Base-by-base conservation (phyloP, 1,140 invertebrate genomes). In the Mizuhopecten yessoensis region DNA sequence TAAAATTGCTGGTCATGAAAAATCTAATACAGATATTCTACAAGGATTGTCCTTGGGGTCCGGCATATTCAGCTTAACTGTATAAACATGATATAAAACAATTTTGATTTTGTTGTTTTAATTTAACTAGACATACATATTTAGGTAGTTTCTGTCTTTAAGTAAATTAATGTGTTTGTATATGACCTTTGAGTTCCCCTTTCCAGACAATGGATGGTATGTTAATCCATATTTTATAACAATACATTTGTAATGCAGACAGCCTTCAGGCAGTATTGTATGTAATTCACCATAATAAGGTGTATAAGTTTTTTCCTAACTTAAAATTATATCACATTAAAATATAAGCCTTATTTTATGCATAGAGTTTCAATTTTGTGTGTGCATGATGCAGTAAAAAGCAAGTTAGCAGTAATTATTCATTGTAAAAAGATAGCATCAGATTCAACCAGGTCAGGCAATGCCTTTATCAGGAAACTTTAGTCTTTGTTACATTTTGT, bases 381-480 rank as follows among this genome's bases (percentile, higher is more conserved):
- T 29, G 23, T 29, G 29, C 57, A 3, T n/a, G 0, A 29, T 29
- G 20, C 23, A 75, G 57, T 75, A 29, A 75, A 23, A 0, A 75
- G n/a, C 2, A n/a, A 75, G 29, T 75, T 75, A n/a, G n/a, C n/a
- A n/a, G n/a, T n/a, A n/a, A 75, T 75, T 75, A 75, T 75, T 75
- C 57, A 29, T 7, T 29, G n/a, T 13, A 75, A 23, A 75, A 75
- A 75, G 29, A 75, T 75, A 17, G 57, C 29, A 75, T 75, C 57
- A 5, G n/a, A 17, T 7, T 15, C 42, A 7, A 45, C 42, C 17
- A 17, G 42, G 42, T 45, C 42, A 45, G 42, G 42, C 9, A 45
- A 45, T 17, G 17, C 9, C 17, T 20, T 1, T 45, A 17, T 9
- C 42, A n/a, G n/a, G n/a, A n/a, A n/a, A n/a, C n/a, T n/a, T n/a